phyloP scores from a whole-genome alignment of 2,797 vertebrate species.

The Pangasius larnaudii region DNA sequence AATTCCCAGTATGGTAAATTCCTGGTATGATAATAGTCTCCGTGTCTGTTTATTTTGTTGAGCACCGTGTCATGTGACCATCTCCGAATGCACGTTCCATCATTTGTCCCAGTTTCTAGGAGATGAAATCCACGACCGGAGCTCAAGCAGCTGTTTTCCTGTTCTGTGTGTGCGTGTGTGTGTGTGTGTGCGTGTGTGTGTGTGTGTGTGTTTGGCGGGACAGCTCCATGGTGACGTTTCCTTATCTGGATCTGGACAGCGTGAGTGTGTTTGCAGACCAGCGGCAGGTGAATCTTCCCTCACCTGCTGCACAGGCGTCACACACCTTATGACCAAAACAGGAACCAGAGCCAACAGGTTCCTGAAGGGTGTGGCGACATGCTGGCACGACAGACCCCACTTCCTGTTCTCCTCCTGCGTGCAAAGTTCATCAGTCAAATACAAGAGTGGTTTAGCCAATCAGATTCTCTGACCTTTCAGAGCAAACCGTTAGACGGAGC shows the following conservation, averaged over 20 bases:
- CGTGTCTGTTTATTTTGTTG: neutral
- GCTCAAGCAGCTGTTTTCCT: neutral
- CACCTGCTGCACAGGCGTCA: neutral
- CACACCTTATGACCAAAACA: neutral
- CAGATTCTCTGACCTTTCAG: neutral
- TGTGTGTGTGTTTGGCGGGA: neutral
- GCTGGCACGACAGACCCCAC: neutral
- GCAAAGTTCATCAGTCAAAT: neutral
- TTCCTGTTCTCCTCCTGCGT: neutral
- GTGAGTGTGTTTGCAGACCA: neutral
- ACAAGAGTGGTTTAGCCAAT: neutral
- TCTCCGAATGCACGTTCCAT: neutral
- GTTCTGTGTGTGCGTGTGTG: neutral
- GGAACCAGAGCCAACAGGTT: neutral
- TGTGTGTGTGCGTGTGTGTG: neutral
- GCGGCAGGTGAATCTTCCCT: neutral
- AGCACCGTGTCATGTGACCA: neutral
- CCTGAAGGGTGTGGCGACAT: neutral
- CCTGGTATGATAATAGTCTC: conserved; percentile 3
- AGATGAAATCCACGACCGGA: neutral
- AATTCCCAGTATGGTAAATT: neutral
- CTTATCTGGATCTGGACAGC: neutral
- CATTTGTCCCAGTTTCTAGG: neutral
- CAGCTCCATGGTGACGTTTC: neutral
- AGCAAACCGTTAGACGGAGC: neutral